These are phyloP conservation scores for Pipistrellus kuhlii DNA, from an alignment of 2,797 vertebrate species.

Conservation along the genomic window DNA sequence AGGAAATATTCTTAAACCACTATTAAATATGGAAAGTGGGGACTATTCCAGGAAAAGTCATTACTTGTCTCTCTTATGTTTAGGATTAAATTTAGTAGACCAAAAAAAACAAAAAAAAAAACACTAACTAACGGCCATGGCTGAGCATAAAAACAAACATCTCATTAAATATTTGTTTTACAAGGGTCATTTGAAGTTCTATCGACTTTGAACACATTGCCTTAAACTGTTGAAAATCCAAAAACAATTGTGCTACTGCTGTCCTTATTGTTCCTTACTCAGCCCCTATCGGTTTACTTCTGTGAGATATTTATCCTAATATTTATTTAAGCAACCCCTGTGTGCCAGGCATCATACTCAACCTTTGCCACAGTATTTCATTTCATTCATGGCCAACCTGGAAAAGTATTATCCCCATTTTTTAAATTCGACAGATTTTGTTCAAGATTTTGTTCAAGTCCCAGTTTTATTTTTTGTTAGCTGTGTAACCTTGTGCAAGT, in stretches of 20 bases:
- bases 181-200: conserved; percentile 68
- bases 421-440: background rate
- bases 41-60: background rate
- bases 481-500: background rate
- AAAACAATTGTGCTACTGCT: background rate
- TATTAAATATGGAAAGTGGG: conserved; percentile 24
- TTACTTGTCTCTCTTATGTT: conserved; percentile 11
- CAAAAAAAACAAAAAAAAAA: background rate
- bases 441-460: conserved; percentile 19
- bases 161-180: conserved; percentile 73
- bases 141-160: conserved; percentile 52
- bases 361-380: background rate
- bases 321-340: background rate
- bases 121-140: background rate
- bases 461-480: background rate
- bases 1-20: conserved; percentile 19
- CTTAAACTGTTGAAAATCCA: conserved; percentile 48
- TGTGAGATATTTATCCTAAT: background rate
- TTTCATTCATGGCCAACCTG: background rate
- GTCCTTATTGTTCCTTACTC: background rate
- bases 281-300: background rate
- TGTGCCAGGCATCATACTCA: background rate
- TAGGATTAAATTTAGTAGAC: conserved; percentile 38
- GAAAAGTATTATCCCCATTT: background rate
- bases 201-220: conserved; percentile 41